A percentile compares a stretch with the other conserved stretches of the same genome.
Conservation (phyloP, 2,888 invertebrate genomes). For the Geophilus truncorum region DNA sequence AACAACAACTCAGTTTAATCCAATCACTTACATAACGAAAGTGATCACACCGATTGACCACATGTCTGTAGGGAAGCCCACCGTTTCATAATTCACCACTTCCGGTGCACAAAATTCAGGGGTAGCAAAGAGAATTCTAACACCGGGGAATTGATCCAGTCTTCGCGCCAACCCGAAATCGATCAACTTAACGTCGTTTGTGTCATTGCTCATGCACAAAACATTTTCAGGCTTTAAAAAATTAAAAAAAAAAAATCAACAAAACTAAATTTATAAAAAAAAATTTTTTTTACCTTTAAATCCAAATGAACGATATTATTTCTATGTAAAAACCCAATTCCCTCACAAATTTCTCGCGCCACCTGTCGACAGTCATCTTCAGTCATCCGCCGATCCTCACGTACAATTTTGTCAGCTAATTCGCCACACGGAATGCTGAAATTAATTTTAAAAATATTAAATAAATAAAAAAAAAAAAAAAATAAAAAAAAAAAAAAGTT, state of each 20-base stretch:
- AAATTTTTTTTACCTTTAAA: slow-evolving; percentile 60
- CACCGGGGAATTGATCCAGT: slow-evolving; percentile 58
- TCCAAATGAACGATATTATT: slow-evolving; percentile 81
- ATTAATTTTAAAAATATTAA: slow-evolving; percentile 61
- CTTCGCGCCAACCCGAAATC: slow-evolving; percentile 86
- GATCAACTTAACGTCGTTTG: slow-evolving; percentile 83
- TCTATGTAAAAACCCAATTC: slow-evolving; percentile 80
- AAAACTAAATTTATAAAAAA: neutral
- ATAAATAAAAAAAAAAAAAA: too few species aligned
- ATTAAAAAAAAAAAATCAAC: neutral
- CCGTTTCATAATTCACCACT: slow-evolving; percentile 82
- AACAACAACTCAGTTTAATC: neutral
- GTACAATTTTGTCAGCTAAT: slow-evolving; percentile 85
- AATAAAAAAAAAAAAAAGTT: too few species aligned
- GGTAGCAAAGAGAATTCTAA: slow-evolving; percentile 76
- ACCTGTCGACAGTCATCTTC: slow-evolving; percentile 76
- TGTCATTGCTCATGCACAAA: slow-evolving; percentile 77
- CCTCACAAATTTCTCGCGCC: slow-evolving; percentile 85
- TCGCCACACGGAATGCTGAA: slow-evolving; percentile 85
- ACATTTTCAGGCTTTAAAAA: slow-evolving; percentile 78
- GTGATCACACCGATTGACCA: slow-evolving; percentile 93
- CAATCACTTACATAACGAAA: slow-evolving; percentile 74
- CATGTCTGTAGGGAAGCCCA: slow-evolving; percentile 82
- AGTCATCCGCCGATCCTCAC: slow-evolving; percentile 84
- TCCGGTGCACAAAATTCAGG: slow-evolving; percentile 91